Percentiles rank a stretch among this genome's conserved stretches.
phyloP scores from a whole-genome alignment of 2,888 invertebrate genomes.

The Cryptocephalus moraei region DNA sequence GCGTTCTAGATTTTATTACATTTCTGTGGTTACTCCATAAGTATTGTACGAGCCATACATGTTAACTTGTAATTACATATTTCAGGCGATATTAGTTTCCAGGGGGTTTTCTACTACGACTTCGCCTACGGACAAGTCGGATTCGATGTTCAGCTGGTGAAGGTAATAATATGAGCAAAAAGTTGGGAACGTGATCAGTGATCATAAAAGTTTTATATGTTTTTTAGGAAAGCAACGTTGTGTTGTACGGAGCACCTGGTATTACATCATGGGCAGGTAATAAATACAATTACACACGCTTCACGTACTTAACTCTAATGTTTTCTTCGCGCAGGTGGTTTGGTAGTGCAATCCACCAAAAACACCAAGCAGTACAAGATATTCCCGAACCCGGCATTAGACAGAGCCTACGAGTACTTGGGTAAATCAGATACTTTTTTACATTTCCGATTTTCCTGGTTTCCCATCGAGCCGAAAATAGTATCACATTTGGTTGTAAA shows the following conservation, averaged over 20 bases:
- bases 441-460: no score
- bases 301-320: neutral
- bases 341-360: slow-evolving; percentile 6
- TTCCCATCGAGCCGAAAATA: no score
- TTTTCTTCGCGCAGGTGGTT: slow-evolving; percentile 7
- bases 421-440: slow-evolving; percentile 2
- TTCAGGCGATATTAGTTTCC: slow-evolving; percentile 4
- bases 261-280: slow-evolving; percentile 16
- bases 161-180: slow-evolving; percentile 6
- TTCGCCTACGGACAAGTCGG: slow-evolving; percentile 16
- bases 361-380: neutral
- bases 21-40: no score
- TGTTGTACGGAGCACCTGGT: slow-evolving; percentile 16
- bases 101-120: slow-evolving; percentile 8
- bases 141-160: slow-evolving; percentile 11
- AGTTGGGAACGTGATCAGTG: no score
- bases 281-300: neutral
- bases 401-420: slow-evolving; percentile 10
- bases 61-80: no score
- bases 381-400: slow-evolving; percentile 7
- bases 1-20: no score
- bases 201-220: neutral
- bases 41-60: no score
- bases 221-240: slow-evolving; percentile 2
- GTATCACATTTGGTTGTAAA: no score